Conservation (phyloP, 2,113 vertebrate species). For the Zosterops lateralis region DNA sequence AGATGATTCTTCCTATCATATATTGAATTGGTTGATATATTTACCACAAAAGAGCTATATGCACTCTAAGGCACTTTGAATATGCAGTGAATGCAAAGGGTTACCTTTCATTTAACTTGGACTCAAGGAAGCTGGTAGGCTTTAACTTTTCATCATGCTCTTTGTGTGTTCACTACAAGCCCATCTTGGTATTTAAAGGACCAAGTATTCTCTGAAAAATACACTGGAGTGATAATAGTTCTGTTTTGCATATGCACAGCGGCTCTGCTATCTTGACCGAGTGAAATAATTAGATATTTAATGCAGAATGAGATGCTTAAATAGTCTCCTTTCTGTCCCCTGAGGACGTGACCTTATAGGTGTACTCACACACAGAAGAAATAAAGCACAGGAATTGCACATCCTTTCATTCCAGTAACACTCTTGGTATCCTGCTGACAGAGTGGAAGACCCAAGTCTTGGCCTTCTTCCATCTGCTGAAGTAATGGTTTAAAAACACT, state of each 20-base stretch:
- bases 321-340: not conserved
- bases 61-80: not conserved
- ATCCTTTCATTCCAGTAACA: not conserved
- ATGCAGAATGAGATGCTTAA: not conserved
- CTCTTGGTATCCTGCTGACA: not conserved
- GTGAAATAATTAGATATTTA: not conserved
- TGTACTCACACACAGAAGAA: not conserved
- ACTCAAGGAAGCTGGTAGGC: not conserved
- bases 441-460: not conserved
- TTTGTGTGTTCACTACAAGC: not conserved
- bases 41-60: not conserved
- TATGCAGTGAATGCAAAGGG: not conserved
- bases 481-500: constrained; percentile 14
- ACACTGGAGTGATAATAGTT: not conserved
- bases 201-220: not conserved
- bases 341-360: not conserved
- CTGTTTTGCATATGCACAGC: not conserved
- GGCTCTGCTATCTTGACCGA: not conserved
- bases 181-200: not conserved
- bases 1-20: not conserved
- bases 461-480: constrained; percentile 28
- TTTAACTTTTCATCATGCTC: not conserved
- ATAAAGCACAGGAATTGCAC: accelerated
- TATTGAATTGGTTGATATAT: not conserved
- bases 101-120: not conserved